Base-by-base conservation (phyloP, 2,888 invertebrate species). In the Parasteatoda lunata region DNA sequence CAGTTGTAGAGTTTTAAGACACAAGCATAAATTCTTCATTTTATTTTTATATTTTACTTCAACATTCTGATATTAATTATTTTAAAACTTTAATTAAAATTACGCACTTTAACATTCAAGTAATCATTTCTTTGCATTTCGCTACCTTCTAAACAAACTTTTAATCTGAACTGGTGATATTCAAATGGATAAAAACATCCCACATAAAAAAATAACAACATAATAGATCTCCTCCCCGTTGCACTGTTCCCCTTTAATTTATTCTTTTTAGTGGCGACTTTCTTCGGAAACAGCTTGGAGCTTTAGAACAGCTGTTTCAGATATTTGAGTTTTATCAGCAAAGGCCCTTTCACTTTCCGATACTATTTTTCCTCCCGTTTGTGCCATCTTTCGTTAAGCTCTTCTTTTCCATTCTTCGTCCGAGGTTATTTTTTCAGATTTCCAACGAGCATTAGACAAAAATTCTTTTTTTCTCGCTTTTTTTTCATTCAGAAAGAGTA, bases 281-380 rank as follows among this genome's bases (percentile, higher is more conserved):
- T 11, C 15, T 7, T 45, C 47, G 45, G 82, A 76, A 82, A 64
- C 82, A 82, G 82, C 82, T 80, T 76, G 82, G 69, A 51, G 64
- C 70, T 59, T 51, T 47, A 49, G 9, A 48, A 30, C 76, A 76
- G 77, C 77, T 77, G 77, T 70, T 73, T 66, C 15, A 45, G 47
- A 15, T n/a, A 11, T 69, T 69, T 52, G 54, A 70, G 54, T n/a
- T 47, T 49, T 11, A 52, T 11, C 52, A n/a, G 15, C 45, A 65
- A n/a, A 59, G 52, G 75, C 54, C 71, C 77, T 84, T 84, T 84
- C 83, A 66, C 77, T 84, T 84, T 84, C 83, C 71, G 77, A 84
- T 84, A 84, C 77, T 77, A 77, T 84, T 77, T 82, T 71, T 72
- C 75, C 72, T 65, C n/a, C n/a, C 83, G 77, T 72, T 77, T 71